Conservation (phyloP, 2,888 invertebrate genomes). For the Ichneumoninae sp. region DNA sequence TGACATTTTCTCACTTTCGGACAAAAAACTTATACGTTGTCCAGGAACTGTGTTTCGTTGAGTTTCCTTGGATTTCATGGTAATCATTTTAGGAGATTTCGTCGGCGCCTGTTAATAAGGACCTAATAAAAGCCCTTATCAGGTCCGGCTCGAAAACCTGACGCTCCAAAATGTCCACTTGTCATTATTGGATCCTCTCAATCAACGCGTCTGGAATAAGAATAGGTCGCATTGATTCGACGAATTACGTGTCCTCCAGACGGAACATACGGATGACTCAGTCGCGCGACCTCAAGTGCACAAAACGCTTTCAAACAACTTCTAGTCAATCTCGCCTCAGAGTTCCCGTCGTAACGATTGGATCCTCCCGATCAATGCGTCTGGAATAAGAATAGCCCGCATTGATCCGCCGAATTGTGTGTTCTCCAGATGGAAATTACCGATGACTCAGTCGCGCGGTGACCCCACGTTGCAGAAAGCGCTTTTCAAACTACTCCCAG, state of each 20-base stretch:
- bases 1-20: conserved; percentile 1
- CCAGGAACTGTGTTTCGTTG: neutral
- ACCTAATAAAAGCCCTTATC: neutral
- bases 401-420: no score
- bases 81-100: neutral
- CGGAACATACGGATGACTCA: neutral
- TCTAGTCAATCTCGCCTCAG: neutral
- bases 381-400: neutral
- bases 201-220: neutral
- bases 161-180: neutral
- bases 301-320: neutral
- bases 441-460: neutral
- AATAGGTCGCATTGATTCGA: neutral
- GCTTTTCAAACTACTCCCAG: neutral
- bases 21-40: neutral
- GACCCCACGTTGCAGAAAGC: neutral
- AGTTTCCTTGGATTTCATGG: neutral
- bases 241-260: neutral
- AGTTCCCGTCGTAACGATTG: neutral
- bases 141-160: neutral
- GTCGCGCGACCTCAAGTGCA: neutral
- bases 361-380: neutral
- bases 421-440: neutral
- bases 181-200: neutral
- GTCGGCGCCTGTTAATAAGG: neutral